Percentiles rank a stretch among this genome's conserved stretches.
phyloP scores from a whole-genome alignment of 2,113 vertebrate species.

The Sinocyclocheilus grahami region DNA sequence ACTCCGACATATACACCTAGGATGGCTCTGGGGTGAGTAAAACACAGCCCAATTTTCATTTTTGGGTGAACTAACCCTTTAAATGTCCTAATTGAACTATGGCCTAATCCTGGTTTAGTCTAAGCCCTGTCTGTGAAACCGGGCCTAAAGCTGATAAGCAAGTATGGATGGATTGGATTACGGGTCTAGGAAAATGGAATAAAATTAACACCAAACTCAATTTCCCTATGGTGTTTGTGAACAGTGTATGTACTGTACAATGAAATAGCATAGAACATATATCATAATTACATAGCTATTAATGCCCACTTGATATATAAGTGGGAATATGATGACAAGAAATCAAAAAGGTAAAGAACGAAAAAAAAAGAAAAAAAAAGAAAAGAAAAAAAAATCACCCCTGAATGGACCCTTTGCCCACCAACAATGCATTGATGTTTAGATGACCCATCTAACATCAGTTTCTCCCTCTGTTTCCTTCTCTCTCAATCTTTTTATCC shows the following conservation, averaged over 20 bases:
- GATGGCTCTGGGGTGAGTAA: too few species aligned
- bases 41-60: too few species aligned
- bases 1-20: too few species aligned
- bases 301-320: constrained; percentile 57
- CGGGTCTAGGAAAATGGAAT: constrained; percentile 27
- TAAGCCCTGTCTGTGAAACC: too few species aligned
- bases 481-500: constrained; percentile 15
- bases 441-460: not conserved
- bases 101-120: too few species aligned
- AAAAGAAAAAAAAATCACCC: constrained; percentile 38
- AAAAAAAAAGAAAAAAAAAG: not conserved
- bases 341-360: not conserved
- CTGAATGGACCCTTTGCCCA: constrained; percentile 54
- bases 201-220: constrained; percentile 48
- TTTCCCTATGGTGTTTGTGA: constrained; percentile 49
- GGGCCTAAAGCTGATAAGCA: constrained; percentile 24
- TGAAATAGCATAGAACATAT: constrained; percentile 50
- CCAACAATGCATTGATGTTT: constrained; percentile 2
- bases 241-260: constrained; percentile 42
- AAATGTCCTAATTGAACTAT: too few species aligned
- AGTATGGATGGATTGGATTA: constrained; percentile 5
- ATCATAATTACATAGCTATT: constrained; percentile 56
- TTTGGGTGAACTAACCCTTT: too few species aligned
- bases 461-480: constrained; percentile 29
- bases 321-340: constrained; percentile 34